Conservation (phyloP, 2,797 vertebrate species). For the Gymnoscopelus braueri region DNA sequence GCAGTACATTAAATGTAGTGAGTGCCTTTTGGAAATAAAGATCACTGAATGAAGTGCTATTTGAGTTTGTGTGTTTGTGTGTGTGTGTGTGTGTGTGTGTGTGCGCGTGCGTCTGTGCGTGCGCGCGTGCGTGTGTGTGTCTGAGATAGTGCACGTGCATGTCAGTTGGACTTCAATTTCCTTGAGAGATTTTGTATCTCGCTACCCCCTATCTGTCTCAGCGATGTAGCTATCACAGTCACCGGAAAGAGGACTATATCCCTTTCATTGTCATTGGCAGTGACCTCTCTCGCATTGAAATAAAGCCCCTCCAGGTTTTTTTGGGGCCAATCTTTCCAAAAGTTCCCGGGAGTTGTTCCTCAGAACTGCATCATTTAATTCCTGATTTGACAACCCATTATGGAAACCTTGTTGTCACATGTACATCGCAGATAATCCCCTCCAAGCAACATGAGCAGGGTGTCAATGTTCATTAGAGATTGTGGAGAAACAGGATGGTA, state of each 20-base stretch:
- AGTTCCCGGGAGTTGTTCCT: neutral
- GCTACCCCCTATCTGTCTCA: neutral
- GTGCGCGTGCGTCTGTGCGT: neutral
- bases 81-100: neutral
- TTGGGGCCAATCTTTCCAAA: neutral
- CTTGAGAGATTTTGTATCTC: neutral
- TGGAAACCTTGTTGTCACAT: constrained; percentile 2
- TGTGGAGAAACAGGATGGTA: neutral
- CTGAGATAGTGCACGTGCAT: neutral
- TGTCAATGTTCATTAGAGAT: neutral
- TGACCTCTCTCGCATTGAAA: constrained; percentile 21
- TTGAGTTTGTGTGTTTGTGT: neutral
- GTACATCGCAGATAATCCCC: neutral
- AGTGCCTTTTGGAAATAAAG: constrained; percentile 77
- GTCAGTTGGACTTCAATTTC: constrained; percentile 2
- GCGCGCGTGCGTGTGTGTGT: neutral
- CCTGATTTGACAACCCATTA: constrained; percentile 1
- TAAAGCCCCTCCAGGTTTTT: constrained; percentile 5
- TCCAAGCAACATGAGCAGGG: neutral
- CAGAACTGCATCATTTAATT: constrained; percentile 21
- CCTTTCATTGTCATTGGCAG: constrained; percentile 23
- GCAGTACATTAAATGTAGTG: constrained; percentile 69
- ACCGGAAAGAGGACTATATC: constrained; percentile 14
- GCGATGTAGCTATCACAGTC: constrained; percentile 4
- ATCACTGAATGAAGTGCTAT: constrained; percentile 41